Percentiles rank a stretch among this genome's conserved stretches.
Conservation (phyloP, 2,888 invertebrate species). For the Aleiodes testaceus region DNA sequence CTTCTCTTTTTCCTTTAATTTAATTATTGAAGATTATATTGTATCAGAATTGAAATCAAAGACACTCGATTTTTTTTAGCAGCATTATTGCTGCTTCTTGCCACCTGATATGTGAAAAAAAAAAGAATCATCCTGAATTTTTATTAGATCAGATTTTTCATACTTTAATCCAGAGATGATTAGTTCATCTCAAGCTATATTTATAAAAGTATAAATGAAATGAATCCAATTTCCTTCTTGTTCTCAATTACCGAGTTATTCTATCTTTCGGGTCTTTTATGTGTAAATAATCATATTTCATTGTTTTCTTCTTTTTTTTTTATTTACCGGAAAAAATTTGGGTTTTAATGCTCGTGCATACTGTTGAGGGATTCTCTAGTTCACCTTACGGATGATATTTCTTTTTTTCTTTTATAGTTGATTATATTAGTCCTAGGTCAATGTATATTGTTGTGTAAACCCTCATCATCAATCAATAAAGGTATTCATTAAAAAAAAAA, state of each 20-base stretch:
- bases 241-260: not conserved
- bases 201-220: constrained; percentile 5
- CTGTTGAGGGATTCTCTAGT: not conserved
- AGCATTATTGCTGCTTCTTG: constrained; percentile 7
- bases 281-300: constrained; percentile 13
- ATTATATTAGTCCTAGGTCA: constrained; percentile 25
- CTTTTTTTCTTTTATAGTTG: constrained; percentile 25
- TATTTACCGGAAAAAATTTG: not conserved
- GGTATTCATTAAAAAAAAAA: constrained; percentile 28
- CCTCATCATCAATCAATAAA: constrained; percentile 31
- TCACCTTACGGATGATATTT: constrained; percentile 9
- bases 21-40: not conserved
- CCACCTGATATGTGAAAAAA: not conserved
- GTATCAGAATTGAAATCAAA: not conserved
- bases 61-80: not conserved
- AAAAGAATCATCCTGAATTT: not conserved
- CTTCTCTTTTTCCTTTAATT: not conserved
- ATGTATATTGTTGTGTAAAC: constrained; percentile 38
- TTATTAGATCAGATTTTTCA: not conserved
- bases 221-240: not conserved
- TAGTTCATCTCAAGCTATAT: not conserved
- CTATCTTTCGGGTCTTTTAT: not conserved
- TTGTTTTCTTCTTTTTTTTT: not conserved
- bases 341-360: not conserved
- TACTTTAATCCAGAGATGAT: constrained; percentile 1